Evolutionary conservation across 2,113 vertebrate species (phyloP), one percentile per base, ranked within the genome.

Genomic region (Gallinago paraguaiae): DNA sequence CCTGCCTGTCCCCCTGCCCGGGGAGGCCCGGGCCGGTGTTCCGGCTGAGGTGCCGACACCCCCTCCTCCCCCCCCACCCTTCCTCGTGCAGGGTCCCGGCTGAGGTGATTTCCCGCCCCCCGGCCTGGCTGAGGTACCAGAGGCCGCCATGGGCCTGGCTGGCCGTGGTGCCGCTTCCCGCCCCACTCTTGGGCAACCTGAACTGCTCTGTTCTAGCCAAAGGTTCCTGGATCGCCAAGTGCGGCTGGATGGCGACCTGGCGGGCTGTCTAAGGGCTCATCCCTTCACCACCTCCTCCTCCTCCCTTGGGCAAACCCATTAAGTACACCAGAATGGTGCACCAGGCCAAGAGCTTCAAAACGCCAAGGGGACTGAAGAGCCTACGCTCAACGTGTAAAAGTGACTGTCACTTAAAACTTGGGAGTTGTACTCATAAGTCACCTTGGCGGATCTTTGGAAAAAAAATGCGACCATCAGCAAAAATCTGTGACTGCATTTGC

Each of bases 351-450:
- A 3, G 13, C 63, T 71, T 72, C 28, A 8, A 79, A 39, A 22
- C 28, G 53, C 53, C 48, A 4, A 19, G 22, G 30, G n/a, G 33
- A 3, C 16, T 9, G 50, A 27, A 59, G 14, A 67, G 18, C 39
- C n/a, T 14, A 24, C 4, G 0, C 54, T 45, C 27, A 13, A 1
- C 7, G 24, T 56, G 59, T 71, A 11, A 51, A 70, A 76, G 33
- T 30, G 56, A 28, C 56, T 2, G 0, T 28, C 25, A 0, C 13
- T 23, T 46, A 24, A 3, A 61, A 59, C n/a, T 13, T 46, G 22
- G 27, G 6, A 20, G 57, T 65, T 5, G 0, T 30, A 23, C 53
- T n/a, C 31, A 1, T 12, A 10, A 50, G 19, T 23, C 4, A 5
- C 20, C 41, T 41, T 19, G 33, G 12, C 30, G n/a, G 56, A 27